phyloP scores from a whole-genome alignment of 2,888 invertebrate genomes.

The Tridacna gigas region DNA sequence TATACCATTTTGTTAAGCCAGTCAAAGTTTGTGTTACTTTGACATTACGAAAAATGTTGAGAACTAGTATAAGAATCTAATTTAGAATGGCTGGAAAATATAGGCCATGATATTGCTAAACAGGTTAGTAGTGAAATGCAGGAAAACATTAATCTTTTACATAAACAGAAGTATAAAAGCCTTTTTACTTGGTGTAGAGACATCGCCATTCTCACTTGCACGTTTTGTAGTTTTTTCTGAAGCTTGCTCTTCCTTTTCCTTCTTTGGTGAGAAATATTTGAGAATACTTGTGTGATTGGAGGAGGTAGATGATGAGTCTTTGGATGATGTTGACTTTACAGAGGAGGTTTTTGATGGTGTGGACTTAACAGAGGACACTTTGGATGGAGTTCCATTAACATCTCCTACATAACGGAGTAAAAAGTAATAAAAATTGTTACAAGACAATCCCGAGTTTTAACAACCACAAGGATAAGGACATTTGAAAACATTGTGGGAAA shows the following conservation, averaged over 20 bases:
- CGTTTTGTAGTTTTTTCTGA: constrained; percentile 45
- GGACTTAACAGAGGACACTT: constrained; percentile 18
- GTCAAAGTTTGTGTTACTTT: no score
- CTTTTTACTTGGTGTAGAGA: constrained; percentile 53
- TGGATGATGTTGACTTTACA: constrained; percentile 31
- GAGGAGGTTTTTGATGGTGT: constrained; percentile 23
- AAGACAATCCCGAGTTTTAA: no score
- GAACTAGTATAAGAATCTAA: no score
- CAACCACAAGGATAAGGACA: no score
- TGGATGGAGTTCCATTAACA: not conserved
- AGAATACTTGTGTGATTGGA: constrained; percentile 23
- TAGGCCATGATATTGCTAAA: no score
- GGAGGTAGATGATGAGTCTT: constrained; percentile 2
- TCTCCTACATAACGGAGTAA: not conserved
- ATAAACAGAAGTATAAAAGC: constrained; percentile 14
- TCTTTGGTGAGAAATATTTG: constrained; percentile 61
- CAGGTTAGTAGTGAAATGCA: no score
- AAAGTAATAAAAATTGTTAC: no score
- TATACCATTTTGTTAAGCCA: no score
- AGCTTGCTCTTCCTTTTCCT: constrained; percentile 36
- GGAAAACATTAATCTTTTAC: no score
- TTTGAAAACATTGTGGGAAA: no score
- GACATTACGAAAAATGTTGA: no score
- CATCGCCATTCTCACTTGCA: constrained; percentile 43
- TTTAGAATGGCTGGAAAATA: no score